Evolutionary conservation across 2,113 vertebrate species (phyloP).

Genomic region (Gobius niger): DNA sequence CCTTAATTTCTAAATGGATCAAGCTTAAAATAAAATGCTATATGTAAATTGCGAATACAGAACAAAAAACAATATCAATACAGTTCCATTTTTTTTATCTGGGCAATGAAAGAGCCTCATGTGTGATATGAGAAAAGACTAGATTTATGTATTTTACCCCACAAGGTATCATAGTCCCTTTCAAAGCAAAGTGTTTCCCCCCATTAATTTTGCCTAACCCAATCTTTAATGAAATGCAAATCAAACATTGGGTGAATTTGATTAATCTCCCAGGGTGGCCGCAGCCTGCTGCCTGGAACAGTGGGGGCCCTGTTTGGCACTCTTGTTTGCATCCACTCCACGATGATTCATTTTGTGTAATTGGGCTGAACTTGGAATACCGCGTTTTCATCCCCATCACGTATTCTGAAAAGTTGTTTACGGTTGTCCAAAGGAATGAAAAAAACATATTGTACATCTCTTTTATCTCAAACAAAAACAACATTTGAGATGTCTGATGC

Average conservation of each 20-base stretch:
- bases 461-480: conserved; percentile 26
- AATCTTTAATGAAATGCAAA: conserved; percentile 74
- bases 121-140: conserved; percentile 13
- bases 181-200: conserved; percentile 53
- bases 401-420: conserved; percentile 29
- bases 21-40: too few relatives aligned
- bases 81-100: too few relatives aligned
- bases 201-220: conserved; percentile 53
- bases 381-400: conserved; percentile 30
- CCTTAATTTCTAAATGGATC: too few relatives aligned
- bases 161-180: conserved; percentile 21
- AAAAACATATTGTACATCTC: neutral
- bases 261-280: conserved; percentile 70
- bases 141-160: conserved; percentile 15
- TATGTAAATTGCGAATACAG: too few relatives aligned
- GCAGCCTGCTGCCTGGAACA: conserved; percentile 58
- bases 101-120: conserved; percentile 19
- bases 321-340: conserved; percentile 51
- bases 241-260: conserved; percentile 66
- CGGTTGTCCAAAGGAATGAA: conserved; percentile 17
- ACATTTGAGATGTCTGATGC: conserved; percentile 31
- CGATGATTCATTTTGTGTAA: conserved; percentile 67
- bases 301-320: conserved; percentile 55
- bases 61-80: too few relatives aligned
- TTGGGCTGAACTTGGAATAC: conserved; percentile 48